Evolutionary conservation across 2,888 invertebrate species (phyloP), one percentile per base, ranked within the genome.

Genomic region (Zygogramma bicolorata): DNA sequence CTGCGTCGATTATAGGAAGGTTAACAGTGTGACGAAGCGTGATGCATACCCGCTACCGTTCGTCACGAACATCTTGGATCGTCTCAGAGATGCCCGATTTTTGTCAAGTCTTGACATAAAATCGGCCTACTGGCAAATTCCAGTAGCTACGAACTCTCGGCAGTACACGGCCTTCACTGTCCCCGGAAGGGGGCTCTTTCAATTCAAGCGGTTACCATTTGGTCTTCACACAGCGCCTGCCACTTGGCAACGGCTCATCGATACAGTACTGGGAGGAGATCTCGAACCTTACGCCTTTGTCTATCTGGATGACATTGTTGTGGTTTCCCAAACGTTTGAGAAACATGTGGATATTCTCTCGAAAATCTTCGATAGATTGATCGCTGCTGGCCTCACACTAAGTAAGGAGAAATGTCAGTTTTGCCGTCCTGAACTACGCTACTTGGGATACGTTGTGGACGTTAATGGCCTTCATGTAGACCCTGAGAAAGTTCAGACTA

Each of bases 151-250:
- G n/a, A n/a, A n/a, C n/a, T n/a, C n/a, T n/a, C n/a, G n/a, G n/a
- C n/a, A n/a, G n/a, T n/a, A n/a, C n/a, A n/a, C n/a, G n/a, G n/a
- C n/a, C n/a, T n/a, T n/a, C n/a, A n/a, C n/a, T n/a, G n/a, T n/a
- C n/a, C n/a, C n/a, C n/a, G n/a, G n/a, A n/a, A n/a, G n/a, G n/a
- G n/a, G n/a, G 3, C 60, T 81, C 0, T 80, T 74, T 38, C 79
- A 83, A 5, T 83, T 83, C 40, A 71, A 46, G 0, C 73, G 79
- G 0, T 76, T 83, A 78, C 80, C 83, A 0, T 81, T 81, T 58
- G 81, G 81, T 0, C 40, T 83, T 0, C 71, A 73, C 5, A 75
- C 76, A 7, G 76, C 80, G 0, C 81, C 81, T 0, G 79, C 81
- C 0, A 79, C 80, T 2, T 82, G 77, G 58, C 80, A 81, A 49